Base-by-base conservation (phyloP, 2,888 invertebrate genomes). In the Drosophila melanocephala region DNA sequence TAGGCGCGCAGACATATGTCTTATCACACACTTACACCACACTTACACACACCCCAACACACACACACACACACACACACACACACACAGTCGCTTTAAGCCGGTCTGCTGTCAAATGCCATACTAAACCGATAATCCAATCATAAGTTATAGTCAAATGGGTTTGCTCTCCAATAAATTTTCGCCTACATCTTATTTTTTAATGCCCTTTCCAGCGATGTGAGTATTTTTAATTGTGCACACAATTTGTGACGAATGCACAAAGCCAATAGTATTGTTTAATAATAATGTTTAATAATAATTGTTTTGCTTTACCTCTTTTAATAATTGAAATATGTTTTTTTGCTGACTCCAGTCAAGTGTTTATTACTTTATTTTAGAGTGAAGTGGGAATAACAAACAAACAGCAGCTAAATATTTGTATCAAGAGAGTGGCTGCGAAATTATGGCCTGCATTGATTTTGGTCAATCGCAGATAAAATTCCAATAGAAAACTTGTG, bases 81-180 rank as follows among this genome's bases (percentile, higher is more conserved):
- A 33, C 16, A 32, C 62, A 42, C 51, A 35, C 58, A 62, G 56
- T 42, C 57, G 44, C 53, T 5, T 61, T 63, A 42, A 58, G 4
- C 51, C 44, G 58, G 62, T 61, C 71, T 79, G 81, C 87, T 90
- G 89, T 90, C 90, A 87, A 90, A 87, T 90, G 89, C 87, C 90
- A 80, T 89, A 84, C 89, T 89, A 87, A 87, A 90, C 90, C 90
- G 89, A 87, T 90, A 87, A 87, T 87, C 90, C 87, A 87, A 87
- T 87, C 90, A 87, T 87, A 87, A 87, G 90, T 87, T 87, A 89
- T 90, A 87, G 90, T 87, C 87, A 90, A 87, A 87, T 87, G 89
- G 90, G 89, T 87, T 87, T 87, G 87, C 77, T 90, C 90, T 77
- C 77, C 87, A 90, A 87, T 87, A 90, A 90, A 87, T 84, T 78